Evolutionary conservation across 1,140 invertebrate genomes (phyloP), one percentile per base, ranked within the genome.

Genomic region (Tetragnatha versicolor): DNA sequence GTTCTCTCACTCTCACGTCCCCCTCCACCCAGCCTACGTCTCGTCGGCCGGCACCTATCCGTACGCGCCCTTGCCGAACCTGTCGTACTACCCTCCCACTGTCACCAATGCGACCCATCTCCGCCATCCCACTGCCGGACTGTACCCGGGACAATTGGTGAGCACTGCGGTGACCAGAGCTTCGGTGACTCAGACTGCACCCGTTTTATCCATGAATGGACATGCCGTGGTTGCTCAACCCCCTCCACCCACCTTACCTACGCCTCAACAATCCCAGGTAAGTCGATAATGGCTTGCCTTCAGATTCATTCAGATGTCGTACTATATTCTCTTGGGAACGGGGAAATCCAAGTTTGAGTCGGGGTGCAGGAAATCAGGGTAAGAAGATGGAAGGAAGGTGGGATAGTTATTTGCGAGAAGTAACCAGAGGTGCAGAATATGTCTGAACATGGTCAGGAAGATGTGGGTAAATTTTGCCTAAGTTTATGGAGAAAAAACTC

Each of bases 141-240:
- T 80, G 2, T 86, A 85, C 78, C 83, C 84, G 45, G 80, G 79
- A 22, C 85, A 85, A 79, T 78, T 84, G 7, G 84, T 77, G 14
- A 53, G 68, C n/a, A 51, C 73, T 17, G 58, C 75, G 22, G 73
- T 80, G 4, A 70, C 72, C 12, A 55, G 69, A 31, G 79, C 72
- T 22, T 65, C 79, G 20, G 68, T 72, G 20, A 72, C 66, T 7
- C 78, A 80, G 37, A 49, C 73, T 12, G n/a, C 63, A 12, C 60
- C 81, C 17, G 66, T 80, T 20, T 42, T 81, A 35, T 58, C 81
- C 14, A 65, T 81, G 47, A 63, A 58, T 39, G 69, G 66, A 12
- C 80, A 79, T 60, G 60, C 69, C 25, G 65, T 79, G 14, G 69
- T 76, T 20, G 70, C 53, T 31, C 69, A 69, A 29, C 31, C 76